Percentiles rank a stretch among this genome's conserved stretches.
Evolutionary conservation across 2,888 invertebrate genomes (phyloP).

Genomic region (Volucella inflata): DNA sequence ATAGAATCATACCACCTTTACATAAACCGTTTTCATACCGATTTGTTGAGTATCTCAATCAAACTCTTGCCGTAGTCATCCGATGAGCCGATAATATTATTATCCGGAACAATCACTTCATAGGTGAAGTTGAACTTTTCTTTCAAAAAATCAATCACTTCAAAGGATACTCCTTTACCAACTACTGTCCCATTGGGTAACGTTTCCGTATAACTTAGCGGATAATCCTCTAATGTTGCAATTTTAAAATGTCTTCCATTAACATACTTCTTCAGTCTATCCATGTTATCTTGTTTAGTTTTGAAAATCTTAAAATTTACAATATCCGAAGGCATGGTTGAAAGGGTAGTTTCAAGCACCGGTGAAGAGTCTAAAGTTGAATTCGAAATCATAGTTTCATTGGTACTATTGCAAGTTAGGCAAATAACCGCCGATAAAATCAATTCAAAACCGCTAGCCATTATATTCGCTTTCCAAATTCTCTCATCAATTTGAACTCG

Average conservation of each 20-base stretch:
- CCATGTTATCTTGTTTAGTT: constrained; percentile 77
- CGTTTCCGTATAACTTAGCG: constrained; percentile 85
- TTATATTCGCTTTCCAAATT: constrained; percentile 53
- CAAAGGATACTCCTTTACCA: constrained; percentile 90
- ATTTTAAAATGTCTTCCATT: constrained; percentile 81
- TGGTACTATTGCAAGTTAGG: constrained; percentile 77
- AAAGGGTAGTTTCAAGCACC: constrained; percentile 24
- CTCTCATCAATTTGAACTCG: constrained; percentile 41
- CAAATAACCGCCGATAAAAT: constrained; percentile 81
- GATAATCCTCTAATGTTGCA: constrained; percentile 86
- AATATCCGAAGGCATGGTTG: constrained; percentile 68
- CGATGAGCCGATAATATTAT: constrained; percentile 86
- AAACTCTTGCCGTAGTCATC: constrained; percentile 86
- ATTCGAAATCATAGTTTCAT: constrained; percentile 73
- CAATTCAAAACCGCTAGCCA: constrained; percentile 79
- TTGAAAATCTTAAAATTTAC: constrained; percentile 74
- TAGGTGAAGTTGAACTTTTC: constrained; percentile 90
- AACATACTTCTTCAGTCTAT: constrained; percentile 78
- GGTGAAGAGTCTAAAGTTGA: background rate
- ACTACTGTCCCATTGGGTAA: constrained; percentile 85
- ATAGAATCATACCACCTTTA: background rate
- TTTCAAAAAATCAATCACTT: constrained; percentile 88
- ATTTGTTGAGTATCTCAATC: constrained; percentile 86
- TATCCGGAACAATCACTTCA: constrained; percentile 87
- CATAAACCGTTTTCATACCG: constrained; percentile 83